A percentile compares a stretch with the other conserved stretches of the same genome.
Conservation (phyloP, 2,797 vertebrate species). For the Sebastes hubbsi region DNA sequence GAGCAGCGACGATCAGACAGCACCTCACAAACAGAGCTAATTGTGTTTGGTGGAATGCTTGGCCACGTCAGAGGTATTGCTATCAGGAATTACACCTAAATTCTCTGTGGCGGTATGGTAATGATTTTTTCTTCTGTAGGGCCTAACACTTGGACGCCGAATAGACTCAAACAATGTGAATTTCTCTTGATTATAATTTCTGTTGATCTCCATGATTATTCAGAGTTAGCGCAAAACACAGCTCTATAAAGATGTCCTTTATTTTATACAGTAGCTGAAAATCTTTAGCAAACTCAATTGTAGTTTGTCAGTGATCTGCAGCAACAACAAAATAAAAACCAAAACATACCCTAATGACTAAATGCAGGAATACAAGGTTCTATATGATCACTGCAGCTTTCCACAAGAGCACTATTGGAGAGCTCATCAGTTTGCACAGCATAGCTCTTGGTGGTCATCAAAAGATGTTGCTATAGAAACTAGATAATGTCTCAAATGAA, state of each 20-base stretch:
- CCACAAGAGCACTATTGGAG: background rate
- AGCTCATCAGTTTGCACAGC: background rate
- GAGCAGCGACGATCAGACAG: background rate
- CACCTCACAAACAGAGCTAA: background rate
- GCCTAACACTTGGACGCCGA: background rate
- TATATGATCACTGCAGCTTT: background rate
- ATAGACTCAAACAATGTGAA: background rate
- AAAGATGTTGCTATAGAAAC: constrained; percentile 21
- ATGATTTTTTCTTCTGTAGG: background rate
- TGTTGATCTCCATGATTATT: background rate
- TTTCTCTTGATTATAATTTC: background rate
- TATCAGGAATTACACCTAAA: background rate
- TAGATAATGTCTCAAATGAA: background rate
- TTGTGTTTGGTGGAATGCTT: background rate
- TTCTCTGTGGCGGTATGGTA: background rate
- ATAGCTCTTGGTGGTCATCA: background rate
- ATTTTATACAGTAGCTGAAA: background rate
- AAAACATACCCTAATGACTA: background rate
- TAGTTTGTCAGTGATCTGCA: background rate
- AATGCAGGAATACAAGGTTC: background rate
- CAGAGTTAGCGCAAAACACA: background rate
- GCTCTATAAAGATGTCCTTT: background rate
- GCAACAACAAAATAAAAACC: background rate
- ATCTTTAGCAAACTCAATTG: background rate
- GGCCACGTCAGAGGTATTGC: background rate